Evolutionary conservation across 1,140 invertebrate species (phyloP).

Genomic region (Ericerus pela): DNA sequence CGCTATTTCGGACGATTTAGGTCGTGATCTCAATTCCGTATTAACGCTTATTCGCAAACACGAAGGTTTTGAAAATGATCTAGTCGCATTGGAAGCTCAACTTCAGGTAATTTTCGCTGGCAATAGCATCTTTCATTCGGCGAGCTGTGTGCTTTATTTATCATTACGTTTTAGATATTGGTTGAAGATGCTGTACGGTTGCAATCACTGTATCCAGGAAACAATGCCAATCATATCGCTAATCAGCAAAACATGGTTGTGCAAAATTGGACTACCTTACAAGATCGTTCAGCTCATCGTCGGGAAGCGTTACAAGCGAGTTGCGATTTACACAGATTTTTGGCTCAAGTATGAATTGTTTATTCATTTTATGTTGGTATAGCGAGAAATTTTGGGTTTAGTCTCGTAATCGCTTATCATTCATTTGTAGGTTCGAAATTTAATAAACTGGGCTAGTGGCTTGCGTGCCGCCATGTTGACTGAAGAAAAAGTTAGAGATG

Average conservation of each 20-base stretch:
- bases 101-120: constrained; percentile 45
- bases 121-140: neutral
- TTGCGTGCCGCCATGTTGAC: constrained; percentile 63
- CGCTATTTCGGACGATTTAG: constrained; percentile 66
- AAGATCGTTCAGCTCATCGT: constrained; percentile 60
- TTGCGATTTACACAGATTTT: constrained; percentile 77
- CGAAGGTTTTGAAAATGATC: constrained; percentile 88
- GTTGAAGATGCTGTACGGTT: constrained; percentile 81
- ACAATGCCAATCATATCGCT: constrained; percentile 76
- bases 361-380: constrained; percentile 12
- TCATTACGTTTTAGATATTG: constrained; percentile 42
- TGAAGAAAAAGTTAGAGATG: constrained; percentile 70
- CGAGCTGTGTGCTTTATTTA: neutral
- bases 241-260: constrained; percentile 67
- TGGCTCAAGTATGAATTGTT: constrained; percentile 42
- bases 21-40: constrained; percentile 76
- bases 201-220: constrained; percentile 77
- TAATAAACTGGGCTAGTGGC: constrained; percentile 74
- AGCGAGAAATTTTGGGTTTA: neutral
- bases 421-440: constrained; percentile 55
- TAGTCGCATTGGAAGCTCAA: constrained; percentile 84
- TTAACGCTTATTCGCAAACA: constrained; percentile 62
- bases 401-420: neutral
- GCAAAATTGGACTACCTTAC: constrained; percentile 73
- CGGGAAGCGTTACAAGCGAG: constrained; percentile 70